Conservation (phyloP, 2,888 invertebrate species). For the Empis stercorea region DNA sequence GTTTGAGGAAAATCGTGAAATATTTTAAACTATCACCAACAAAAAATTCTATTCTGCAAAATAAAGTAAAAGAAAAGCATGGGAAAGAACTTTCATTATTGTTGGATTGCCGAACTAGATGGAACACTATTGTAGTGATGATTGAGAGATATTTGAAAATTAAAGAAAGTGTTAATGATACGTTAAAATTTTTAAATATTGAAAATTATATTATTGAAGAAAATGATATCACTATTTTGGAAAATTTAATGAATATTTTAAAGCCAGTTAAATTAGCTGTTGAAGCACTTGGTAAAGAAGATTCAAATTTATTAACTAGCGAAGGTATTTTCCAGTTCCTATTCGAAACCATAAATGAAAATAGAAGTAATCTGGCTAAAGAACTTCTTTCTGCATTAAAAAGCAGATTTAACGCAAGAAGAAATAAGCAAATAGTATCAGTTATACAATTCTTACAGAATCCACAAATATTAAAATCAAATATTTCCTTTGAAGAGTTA, state of each 20-base stretch:
- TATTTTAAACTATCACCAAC: background rate
- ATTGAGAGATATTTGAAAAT: background rate
- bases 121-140: background rate
- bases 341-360: background rate
- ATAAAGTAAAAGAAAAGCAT: background rate
- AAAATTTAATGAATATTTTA: background rate
- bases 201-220: background rate
- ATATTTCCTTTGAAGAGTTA: no score
- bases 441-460: background rate
- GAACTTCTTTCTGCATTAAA: background rate
- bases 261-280: background rate
- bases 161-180: no score
- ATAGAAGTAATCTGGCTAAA: background rate
- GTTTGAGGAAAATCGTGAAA: background rate
- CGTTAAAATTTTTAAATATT: background rate
- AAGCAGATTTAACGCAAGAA: background rate
- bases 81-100: conserved; percentile 1
- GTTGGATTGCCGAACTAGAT: background rate
- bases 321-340: conserved; percentile 1
- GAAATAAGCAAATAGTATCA: background rate
- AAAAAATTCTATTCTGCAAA: conserved; percentile 1
- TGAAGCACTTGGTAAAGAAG: background rate
- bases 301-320: background rate
- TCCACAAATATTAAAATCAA: background rate
- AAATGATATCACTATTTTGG: background rate